Conservation (phyloP, 2,113 vertebrate species). For the Tragelaphus imberbis region DNA sequence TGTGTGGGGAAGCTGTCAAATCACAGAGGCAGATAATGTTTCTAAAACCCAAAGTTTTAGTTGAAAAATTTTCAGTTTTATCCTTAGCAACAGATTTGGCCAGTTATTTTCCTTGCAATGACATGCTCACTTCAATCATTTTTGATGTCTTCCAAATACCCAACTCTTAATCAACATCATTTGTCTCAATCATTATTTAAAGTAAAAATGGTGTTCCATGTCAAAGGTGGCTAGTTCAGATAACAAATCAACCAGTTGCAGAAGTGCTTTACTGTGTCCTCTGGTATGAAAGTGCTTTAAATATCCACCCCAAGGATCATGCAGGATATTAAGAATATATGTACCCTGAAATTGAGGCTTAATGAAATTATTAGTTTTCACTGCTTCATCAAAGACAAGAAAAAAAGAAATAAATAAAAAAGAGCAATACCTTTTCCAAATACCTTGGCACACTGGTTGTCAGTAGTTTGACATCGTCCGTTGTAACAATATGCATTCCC, state of each 20-base stretch:
- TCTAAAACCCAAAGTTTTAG: not conserved
- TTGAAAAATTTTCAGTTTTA: not conserved
- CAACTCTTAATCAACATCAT: not conserved
- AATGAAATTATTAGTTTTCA: not conserved
- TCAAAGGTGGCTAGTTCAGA: not conserved
- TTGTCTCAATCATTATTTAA: not conserved
- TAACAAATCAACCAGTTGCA: not conserved
- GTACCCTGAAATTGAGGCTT: not conserved
- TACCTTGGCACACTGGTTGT: constrained; percentile 43
- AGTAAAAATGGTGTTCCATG: not conserved
- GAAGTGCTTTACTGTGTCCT: not conserved
- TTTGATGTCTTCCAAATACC: not conserved
- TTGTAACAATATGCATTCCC: constrained; percentile 54
- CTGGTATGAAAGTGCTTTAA: not conserved
- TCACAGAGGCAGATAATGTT: not conserved
- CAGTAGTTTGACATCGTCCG: constrained; percentile 47
- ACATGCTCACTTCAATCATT: not conserved
- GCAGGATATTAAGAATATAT: not conserved
- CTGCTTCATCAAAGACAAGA: not conserved
- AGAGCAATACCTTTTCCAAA: constrained; percentile 60
- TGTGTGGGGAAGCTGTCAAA: not conserved
- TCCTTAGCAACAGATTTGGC: not conserved
- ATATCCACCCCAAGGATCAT: not conserved
- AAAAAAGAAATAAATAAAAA: not conserved
- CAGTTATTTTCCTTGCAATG: not conserved